Base-by-base conservation (phyloP, 2,797 vertebrate species). In the Pseudochirops cupreus region DNA sequence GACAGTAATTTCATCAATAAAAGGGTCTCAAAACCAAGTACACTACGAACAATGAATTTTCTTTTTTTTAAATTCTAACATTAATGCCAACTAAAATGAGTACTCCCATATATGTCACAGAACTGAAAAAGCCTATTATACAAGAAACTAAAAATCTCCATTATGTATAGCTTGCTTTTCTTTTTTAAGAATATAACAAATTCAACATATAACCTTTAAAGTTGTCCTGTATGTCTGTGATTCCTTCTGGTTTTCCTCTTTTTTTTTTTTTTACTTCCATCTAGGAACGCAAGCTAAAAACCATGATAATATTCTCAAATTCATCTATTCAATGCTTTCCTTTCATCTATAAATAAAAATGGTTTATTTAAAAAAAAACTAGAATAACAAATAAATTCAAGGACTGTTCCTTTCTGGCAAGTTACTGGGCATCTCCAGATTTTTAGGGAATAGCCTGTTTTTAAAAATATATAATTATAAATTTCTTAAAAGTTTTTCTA, bases 1-100 rank as follows among this genome's bases (percentile, higher is more conserved):
- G 94, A 94, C 16, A 93, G 52, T 93, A 67, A 94, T 95, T 94
- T 31, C 59, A 55, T 91, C 31, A 95, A 31, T 82, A 59, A 87
- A 46, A 46, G n/a, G n/a, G 74, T 50, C 9, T 87, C 74, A 87
- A 87, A 54, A 87, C 39, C 74, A 87, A 12, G 39, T 87, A 87
- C 24, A 46, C 39, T 87, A 50, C 4, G 39, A 87, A 46, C 67
- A 82, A 82, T 46, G n/a, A 82, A 74, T 39, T 67, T 39, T 21
- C 5, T 74, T 74, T 46, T 11, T 11, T 18, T 24, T 24, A 82
- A 82, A 82, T 46, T 46, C 74, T 87, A 24, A 87, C 74, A 46
- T 50, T 50, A 82, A 46, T 4, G 2, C 0, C 74, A 82, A 82
- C n/a, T 82, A 82, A 82, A 82, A 46, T 26, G 3, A 82, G 18